These are phyloP conservation scores for Prunella strophiata DNA, from an alignment of 2,797 vertebrate genomes.

Conservation along the genomic window DNA sequence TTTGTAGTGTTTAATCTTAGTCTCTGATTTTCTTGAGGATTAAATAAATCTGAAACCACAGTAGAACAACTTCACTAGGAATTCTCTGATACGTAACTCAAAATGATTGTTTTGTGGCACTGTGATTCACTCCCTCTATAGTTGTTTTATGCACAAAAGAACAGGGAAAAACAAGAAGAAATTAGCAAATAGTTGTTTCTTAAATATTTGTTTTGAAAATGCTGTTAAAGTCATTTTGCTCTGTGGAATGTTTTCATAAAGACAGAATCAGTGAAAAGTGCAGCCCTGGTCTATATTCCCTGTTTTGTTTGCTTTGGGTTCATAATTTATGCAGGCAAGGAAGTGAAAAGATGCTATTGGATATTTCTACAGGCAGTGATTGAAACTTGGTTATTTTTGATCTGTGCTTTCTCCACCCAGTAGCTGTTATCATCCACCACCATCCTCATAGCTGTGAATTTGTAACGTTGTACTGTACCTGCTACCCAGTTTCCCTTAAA, in stretches of 20 bases:
- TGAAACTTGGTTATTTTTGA: constrained; percentile 81
- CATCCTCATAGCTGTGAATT: constrained; percentile 71
- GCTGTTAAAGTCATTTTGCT: neutral
- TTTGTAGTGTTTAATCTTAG: neutral
- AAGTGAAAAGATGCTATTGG: constrained; percentile 74
- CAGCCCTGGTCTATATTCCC: constrained; percentile 16
- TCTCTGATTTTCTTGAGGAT: neutral
- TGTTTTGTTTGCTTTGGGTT: constrained; percentile 68
- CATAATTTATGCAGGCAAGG: constrained; percentile 80
- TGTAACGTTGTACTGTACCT: constrained; percentile 73
- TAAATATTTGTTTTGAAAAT: neutral
- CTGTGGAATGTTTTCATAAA: constrained; percentile 40
- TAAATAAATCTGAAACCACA: neutral
- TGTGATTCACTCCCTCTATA: neutral
- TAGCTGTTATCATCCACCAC: constrained; percentile 79
- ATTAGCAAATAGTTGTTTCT: neutral
- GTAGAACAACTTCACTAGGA: neutral
- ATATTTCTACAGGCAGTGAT: constrained; percentile 78
- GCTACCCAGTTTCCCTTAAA: constrained; percentile 72
- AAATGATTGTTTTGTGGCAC: neutral
- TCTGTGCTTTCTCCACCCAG: constrained; percentile 75
- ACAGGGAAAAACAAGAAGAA: neutral
- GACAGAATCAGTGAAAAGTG: constrained; percentile 30
- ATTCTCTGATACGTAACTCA: neutral
- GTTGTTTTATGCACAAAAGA: neutral